These are phyloP conservation scores for Apamea epomidion DNA, from an alignment of 2,888 invertebrate species.

Conservation along the genomic window DNA sequence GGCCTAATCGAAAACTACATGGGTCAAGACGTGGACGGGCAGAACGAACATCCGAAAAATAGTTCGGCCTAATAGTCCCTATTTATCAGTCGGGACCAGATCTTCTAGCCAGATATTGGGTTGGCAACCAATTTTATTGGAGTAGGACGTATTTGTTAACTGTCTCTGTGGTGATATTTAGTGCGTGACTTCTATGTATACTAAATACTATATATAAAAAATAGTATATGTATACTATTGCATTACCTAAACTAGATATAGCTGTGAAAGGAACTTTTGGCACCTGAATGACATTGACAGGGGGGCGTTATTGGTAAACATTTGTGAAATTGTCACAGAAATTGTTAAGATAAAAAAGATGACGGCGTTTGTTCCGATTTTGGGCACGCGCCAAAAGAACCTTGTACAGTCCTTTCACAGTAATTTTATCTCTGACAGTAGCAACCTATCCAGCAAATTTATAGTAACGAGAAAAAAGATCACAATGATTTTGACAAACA, in stretches of 20 bases:
- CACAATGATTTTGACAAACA: no score
- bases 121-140: slow-evolving; percentile 2
- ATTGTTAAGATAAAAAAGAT: not conserved
- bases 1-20: slow-evolving; percentile 19
- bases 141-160: not conserved
- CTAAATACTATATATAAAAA: no score
- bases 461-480: no score
- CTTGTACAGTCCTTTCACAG: no score
- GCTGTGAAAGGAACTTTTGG: not conserved
- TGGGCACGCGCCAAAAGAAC: no score
- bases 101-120: not conserved
- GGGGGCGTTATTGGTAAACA: no score
- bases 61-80: slow-evolving; percentile 2
- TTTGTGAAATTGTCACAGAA: no score
- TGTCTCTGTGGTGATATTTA: not conserved
- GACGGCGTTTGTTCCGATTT: not conserved
- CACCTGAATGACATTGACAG: no score
- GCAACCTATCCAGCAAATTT: no score
- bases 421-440: no score
- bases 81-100: slow-evolving; percentile 31
- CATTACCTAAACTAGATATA: not conserved
- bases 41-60: slow-evolving; percentile 18
- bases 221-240: no score
- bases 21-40: not conserved
- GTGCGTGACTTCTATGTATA: not conserved